A percentile compares a stretch with the other conserved stretches of the same genome.
These are phyloP conservation scores for Bubo blakistoni DNA, from an alignment of 2,113 vertebrate species.

Conservation along the genomic window DNA sequence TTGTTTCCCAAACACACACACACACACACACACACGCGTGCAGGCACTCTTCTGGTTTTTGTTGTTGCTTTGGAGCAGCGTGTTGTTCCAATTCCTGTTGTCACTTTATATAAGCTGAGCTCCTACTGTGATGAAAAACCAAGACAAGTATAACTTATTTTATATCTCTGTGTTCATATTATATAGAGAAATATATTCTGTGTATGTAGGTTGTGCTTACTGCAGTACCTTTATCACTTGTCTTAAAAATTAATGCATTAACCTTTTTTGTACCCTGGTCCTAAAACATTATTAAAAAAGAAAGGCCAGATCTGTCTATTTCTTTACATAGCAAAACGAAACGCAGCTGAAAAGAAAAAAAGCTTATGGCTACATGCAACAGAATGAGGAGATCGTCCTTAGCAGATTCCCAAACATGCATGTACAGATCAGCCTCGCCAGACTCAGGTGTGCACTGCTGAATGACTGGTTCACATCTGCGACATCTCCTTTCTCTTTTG, in stretches of 20 bases:
- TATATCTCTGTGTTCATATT: constrained; percentile 74
- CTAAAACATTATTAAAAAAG: constrained; percentile 63
- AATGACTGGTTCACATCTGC: background rate
- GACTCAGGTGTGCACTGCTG: background rate
- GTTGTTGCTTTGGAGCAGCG: constrained; percentile 33
- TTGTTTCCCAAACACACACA: background rate
- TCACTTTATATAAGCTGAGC: constrained; percentile 66
- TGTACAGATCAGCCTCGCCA: background rate
- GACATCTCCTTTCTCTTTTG: background rate
- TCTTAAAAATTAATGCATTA: constrained; percentile 66
- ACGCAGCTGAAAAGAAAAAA: background rate
- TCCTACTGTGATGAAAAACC: constrained; percentile 63
- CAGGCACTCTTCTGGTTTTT: background rate
- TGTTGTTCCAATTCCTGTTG: constrained; percentile 21
- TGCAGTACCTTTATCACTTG: constrained; percentile 66
- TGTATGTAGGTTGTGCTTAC: constrained; percentile 70
- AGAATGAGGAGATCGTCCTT: background rate
- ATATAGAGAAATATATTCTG: constrained; percentile 69
- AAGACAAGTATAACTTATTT: constrained; percentile 77
- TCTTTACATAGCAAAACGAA: background rate
- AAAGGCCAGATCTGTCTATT: constrained; percentile 37
- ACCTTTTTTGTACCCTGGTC: constrained; percentile 71
- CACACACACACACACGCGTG: rapidly evolving
- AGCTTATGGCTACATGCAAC: background rate
- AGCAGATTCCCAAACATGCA: background rate